Evolutionary conservation across 1,140 invertebrate genomes (phyloP).

Genomic region (Elymnias hypermnestra): DNA sequence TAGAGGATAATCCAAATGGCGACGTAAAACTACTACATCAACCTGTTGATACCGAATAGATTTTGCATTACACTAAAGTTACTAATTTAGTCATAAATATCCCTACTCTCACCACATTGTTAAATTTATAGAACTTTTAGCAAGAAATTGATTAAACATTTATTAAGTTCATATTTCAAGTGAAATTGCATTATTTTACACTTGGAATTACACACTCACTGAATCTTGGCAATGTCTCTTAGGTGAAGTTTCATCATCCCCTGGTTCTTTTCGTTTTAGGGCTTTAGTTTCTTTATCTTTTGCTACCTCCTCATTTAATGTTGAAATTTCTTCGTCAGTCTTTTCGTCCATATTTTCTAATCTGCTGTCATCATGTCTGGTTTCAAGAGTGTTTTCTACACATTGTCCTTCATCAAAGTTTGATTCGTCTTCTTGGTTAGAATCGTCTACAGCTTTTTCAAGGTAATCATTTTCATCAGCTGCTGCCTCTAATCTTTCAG

Average conservation of each 20-base stretch:
- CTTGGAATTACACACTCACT: conserved; percentile 30
- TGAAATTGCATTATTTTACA: conserved; percentile 36
- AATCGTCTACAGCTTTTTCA: conserved; percentile 30
- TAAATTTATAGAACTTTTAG: conserved; percentile 48
- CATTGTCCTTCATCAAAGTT: conserved; percentile 25
- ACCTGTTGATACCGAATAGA: conserved; percentile 5
- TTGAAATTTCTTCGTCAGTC: conserved; percentile 39
- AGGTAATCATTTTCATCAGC: conserved; percentile 37
- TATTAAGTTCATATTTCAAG: conserved; percentile 31
- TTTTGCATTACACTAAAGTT: conserved; percentile 29
- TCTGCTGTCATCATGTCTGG: conserved; percentile 27
- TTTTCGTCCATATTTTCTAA: conserved; percentile 34
- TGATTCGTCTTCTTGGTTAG: conserved; percentile 21
- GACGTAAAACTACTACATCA: not conserved
- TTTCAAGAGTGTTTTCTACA: conserved; percentile 20
- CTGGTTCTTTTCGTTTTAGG: conserved; percentile 58
- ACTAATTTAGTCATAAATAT: conserved; percentile 60
- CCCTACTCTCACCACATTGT: conserved; percentile 39
- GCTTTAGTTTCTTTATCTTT: conserved; percentile 43
- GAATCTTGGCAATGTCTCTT: conserved; percentile 64
- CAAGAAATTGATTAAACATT: conserved; percentile 29
- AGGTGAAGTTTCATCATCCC: conserved; percentile 46
- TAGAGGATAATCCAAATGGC: not conserved
- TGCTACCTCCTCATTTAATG: conserved; percentile 24
- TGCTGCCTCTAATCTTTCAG: conserved; percentile 44